phyloP scores from a whole-genome alignment of 2,888 invertebrate species.

The Rhagium mordax region DNA sequence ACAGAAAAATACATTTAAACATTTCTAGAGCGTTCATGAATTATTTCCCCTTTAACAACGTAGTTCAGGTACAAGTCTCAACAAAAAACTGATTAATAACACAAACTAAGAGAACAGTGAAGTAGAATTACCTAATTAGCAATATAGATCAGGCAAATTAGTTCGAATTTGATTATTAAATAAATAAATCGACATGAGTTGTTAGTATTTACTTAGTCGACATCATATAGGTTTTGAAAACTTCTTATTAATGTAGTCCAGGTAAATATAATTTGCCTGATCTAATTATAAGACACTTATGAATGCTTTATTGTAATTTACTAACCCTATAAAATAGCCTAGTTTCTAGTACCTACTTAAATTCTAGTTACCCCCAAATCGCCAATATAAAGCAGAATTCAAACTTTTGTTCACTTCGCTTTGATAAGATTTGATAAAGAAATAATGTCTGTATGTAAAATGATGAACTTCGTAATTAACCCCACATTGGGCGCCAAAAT shows the following conservation, averaged over 20 bases:
- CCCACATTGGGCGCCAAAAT: neutral
- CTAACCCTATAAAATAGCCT: neutral
- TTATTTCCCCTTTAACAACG: conserved; percentile 33
- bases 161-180: neutral
- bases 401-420: neutral
- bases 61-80: conserved; percentile 11
- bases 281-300: conserved; percentile 41
- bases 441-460: too few relatives aligned
- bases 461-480: too few relatives aligned
- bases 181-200: too few relatives aligned
- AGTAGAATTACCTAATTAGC: neutral
- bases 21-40: conserved; percentile 30
- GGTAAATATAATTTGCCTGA: neutral
- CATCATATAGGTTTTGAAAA: too few relatives aligned
- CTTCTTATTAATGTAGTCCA: too few relatives aligned
- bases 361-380: neutral
- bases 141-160: neutral
- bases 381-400: neutral
- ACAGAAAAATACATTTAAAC: conserved; percentile 14
- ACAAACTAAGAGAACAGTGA: neutral
- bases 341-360: neutral
- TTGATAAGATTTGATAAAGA: neutral
- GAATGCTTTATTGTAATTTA: conserved; percentile 37
- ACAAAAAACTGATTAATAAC: neutral
- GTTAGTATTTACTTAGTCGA: too few relatives aligned